Percentiles rank a stretch among this genome's conserved stretches.
These are phyloP conservation scores for Gryllus bimaculatus DNA, from an alignment of 1,140 invertebrate species.

Conservation along the genomic window DNA sequence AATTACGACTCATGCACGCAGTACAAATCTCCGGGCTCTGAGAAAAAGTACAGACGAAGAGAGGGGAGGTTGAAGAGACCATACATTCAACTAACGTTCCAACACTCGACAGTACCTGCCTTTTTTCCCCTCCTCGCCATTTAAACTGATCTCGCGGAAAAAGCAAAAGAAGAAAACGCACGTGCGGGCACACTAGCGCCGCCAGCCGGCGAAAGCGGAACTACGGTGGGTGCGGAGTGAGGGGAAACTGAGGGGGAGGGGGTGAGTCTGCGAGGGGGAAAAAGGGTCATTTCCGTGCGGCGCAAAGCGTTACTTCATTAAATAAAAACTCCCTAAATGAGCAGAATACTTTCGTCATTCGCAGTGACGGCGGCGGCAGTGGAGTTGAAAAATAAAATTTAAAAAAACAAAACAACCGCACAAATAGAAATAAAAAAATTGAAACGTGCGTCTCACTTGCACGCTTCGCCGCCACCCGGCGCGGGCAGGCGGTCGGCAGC, in stretches of 20 bases:
- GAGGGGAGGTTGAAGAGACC: too few species aligned
- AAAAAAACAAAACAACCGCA: not conserved
- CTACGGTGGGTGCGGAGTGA: not conserved
- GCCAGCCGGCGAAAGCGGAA: not conserved
- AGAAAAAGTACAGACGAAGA: too few species aligned
- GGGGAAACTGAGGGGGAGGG: not conserved
- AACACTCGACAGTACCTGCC: too few species aligned
- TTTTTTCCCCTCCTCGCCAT: not conserved
- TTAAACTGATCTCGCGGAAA: not conserved
- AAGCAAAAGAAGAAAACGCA: not conserved
- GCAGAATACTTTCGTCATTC: not conserved
- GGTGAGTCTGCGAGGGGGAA: not conserved
- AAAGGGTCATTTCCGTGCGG: not conserved
- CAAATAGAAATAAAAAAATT: too few species aligned
- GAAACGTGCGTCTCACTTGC: too few species aligned
- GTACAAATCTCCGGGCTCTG: too few species aligned
- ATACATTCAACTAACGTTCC: too few species aligned
- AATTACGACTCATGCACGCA: too few species aligned
- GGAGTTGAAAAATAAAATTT: too few species aligned
- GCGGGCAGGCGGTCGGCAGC: too few species aligned
- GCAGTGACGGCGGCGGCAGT: not conserved
- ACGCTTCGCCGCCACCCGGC: too few species aligned
- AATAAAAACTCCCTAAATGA: not conserved
- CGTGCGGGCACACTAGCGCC: not conserved
- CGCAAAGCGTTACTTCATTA: not conserved